Percentiles rank a stretch among this genome's conserved stretches.
phyloP scores from a whole-genome alignment of 2,888 invertebrate genomes.

The Smittia aterrima region DNA sequence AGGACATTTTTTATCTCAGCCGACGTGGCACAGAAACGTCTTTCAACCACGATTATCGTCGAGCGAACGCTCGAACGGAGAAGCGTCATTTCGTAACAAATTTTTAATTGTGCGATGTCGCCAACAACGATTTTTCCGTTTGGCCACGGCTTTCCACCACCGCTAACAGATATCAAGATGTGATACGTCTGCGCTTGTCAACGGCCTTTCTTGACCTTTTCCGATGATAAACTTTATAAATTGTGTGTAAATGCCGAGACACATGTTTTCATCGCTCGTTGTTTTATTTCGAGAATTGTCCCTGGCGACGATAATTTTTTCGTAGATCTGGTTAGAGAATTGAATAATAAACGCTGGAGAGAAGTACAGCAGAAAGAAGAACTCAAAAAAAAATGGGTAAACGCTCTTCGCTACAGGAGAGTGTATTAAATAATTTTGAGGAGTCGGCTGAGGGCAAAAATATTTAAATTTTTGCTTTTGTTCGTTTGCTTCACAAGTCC shows the following conservation, averaged over 20 bases:
- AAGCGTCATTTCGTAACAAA: background rate
- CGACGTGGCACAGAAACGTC: background rate
- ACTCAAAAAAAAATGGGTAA: background rate
- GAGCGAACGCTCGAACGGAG: background rate
- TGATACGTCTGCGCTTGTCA: constrained; percentile 25
- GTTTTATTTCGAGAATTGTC: background rate
- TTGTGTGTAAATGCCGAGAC: background rate
- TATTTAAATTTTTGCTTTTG: constrained; percentile 3
- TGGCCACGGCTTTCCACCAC: background rate
- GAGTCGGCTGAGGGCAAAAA: background rate
- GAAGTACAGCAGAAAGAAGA: background rate
- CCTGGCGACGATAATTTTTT: background rate
- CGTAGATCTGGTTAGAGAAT: background rate
- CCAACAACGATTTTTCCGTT: background rate
- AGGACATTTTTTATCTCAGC: constrained; percentile 19
- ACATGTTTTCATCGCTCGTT: background rate
- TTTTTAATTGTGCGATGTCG: constrained; percentile 14
- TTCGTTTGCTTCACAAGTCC: background rate
- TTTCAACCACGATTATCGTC: background rate
- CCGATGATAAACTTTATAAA: background rate
- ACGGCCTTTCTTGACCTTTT: constrained; percentile 38
- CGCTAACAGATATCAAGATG: constrained; percentile 1
- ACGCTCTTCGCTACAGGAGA: background rate
- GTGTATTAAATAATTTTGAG: background rate
- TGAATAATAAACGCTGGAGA: background rate